phyloP scores from a whole-genome alignment of 1,140 invertebrate species.

The Drosophila hydei region DNA sequence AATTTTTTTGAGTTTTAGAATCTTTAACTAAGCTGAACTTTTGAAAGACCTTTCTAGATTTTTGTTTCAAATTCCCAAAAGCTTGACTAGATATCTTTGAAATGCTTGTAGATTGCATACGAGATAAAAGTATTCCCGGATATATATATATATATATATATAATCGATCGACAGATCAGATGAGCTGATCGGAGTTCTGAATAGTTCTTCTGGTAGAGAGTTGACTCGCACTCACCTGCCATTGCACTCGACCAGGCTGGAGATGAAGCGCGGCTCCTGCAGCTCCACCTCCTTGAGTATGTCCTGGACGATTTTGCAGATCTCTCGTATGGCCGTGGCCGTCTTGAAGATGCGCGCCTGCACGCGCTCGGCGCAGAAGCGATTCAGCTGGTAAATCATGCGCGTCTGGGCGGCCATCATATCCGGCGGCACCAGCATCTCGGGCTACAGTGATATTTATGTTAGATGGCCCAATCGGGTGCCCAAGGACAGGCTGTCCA shows the following conservation, averaged over 20 bases:
- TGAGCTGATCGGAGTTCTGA: too few species aligned
- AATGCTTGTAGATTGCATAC: too few species aligned
- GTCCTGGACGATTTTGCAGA: conserved; percentile 97
- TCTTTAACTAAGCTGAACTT: too few species aligned
- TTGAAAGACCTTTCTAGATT: too few species aligned
- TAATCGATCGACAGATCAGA: too few species aligned
- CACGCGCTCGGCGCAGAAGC: conserved; percentile 96
- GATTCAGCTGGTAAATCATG: conserved; percentile 97
- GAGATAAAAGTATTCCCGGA: too few species aligned
- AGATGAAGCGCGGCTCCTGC: conserved; percentile 98
- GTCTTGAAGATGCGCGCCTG: conserved; percentile 93
- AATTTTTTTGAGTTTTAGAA: too few species aligned
- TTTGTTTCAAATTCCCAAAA: too few species aligned
- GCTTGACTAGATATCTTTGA: too few species aligned
- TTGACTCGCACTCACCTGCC: conserved; percentile 81
- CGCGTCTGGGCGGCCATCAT: conserved; percentile 95
- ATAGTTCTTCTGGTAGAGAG: too few species aligned
- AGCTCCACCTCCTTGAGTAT: conserved; percentile 98
- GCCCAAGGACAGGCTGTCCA: neutral
- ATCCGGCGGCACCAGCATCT: conserved; percentile 90
- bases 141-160: too few species aligned
- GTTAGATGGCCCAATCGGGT: too few species aligned
- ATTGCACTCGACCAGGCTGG: conserved; percentile 90
- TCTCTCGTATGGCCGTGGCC: conserved; percentile 94
- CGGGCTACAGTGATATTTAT: neutral